These are phyloP conservation scores for Dicycla oo DNA, from an alignment of 2,888 invertebrate genomes.

Conservation along the genomic window DNA sequence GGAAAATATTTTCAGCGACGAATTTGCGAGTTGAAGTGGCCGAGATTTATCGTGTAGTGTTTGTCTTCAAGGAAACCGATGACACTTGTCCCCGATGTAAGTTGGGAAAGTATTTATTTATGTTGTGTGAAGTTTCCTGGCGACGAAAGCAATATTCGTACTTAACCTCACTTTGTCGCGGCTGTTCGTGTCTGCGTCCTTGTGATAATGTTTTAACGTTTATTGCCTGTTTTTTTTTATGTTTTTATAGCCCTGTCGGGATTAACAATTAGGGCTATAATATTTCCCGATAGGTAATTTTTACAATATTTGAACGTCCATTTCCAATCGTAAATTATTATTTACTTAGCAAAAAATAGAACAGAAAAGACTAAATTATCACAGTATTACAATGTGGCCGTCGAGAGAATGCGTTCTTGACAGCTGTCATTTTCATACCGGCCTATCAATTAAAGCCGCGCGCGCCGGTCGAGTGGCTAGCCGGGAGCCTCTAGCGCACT, in stretches of 20 bases:
- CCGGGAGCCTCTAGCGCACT: too few species aligned
- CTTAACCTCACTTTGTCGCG: slow-evolving; percentile 49
- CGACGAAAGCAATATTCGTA: slow-evolving; percentile 52
- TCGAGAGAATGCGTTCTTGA: too few species aligned
- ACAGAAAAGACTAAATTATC: neutral
- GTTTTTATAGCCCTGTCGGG: slow-evolving; percentile 1
- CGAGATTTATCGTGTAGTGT: slow-evolving; percentile 67
- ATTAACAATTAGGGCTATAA: neutral
- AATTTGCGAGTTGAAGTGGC: slow-evolving; percentile 67
- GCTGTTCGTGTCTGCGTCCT: slow-evolving; percentile 25
- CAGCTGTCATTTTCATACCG: too few species aligned
- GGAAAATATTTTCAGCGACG: slow-evolving; percentile 73
- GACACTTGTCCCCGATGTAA: slow-evolving; percentile 56
- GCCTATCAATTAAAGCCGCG: too few species aligned
- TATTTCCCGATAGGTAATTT: neutral
- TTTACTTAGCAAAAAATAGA: neutral
- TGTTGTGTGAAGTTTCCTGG: slow-evolving; percentile 63
- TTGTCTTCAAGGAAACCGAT: slow-evolving; percentile 65
- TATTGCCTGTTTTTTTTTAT: slow-evolving; percentile 47
- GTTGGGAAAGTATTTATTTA: slow-evolving; percentile 64
- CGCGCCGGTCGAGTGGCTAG: too few species aligned
- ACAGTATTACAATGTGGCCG: neutral
- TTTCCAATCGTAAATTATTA: neutral
- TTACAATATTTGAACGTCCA: neutral
- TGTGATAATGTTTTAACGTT: slow-evolving; percentile 33